Evolutionary conservation across 2,113 vertebrate species (phyloP).

Genomic region (Caretta caretta): DNA sequence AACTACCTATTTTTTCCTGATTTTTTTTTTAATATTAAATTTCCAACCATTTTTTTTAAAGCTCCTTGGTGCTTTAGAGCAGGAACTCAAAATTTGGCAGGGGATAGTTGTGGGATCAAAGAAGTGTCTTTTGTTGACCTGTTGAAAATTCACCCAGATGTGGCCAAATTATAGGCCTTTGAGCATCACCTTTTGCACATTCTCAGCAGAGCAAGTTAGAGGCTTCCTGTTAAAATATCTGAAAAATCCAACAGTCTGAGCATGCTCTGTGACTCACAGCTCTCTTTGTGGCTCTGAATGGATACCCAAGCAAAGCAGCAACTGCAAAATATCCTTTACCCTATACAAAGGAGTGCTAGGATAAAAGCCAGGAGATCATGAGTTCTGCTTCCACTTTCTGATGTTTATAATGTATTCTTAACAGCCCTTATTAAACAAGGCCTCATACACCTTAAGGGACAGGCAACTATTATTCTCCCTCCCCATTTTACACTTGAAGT

Average conservation of each 20-base stretch:
- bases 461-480: not conserved
- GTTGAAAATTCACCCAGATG: not conserved
- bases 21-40: not conserved
- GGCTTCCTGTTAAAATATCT: not conserved
- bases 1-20: not conserved
- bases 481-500: not conserved
- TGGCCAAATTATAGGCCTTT: not conserved
- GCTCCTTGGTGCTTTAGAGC: not conserved
- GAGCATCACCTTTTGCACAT: not conserved
- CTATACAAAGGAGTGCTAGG: not conserved
- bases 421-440: not conserved
- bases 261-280: not conserved
- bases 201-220: not conserved
- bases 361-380: not conserved
- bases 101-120: not conserved
- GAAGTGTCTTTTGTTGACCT: not conserved
- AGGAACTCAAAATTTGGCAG: not conserved
- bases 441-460: not conserved
- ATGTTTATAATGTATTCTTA: not conserved
- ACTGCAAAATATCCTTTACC: rapidly evolving
- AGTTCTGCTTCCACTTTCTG: not conserved
- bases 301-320: not conserved
- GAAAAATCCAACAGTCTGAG: not conserved
- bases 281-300: not conserved
- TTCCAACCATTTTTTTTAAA: not conserved